Evolutionary conservation across 30 jellyfish, hydroid and myxozoan genomes (phyloP).

Genomic region (Aurelia sp.): DNA sequence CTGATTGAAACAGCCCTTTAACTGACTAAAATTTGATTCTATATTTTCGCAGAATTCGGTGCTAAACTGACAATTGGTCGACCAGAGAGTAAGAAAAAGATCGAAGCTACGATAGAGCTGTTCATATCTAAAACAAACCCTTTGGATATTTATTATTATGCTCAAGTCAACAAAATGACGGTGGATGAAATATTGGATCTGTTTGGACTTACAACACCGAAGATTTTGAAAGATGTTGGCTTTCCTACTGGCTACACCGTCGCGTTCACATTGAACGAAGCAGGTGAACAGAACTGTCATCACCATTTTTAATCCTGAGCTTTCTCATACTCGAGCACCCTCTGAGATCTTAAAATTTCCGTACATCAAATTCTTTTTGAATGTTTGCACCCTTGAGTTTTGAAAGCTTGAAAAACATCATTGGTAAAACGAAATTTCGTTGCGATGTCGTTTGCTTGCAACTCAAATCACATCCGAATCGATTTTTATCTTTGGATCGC

Average conservation of each 20-base stretch:
- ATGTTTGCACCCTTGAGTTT: too few species aligned
- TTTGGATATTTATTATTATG: constrained; percentile 51
- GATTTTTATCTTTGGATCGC: too few species aligned
- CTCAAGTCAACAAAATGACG: constrained; percentile 52
- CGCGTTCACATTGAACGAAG: constrained; percentile 52
- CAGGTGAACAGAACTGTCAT: constrained; percentile 11
- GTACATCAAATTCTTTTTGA: too few species aligned
- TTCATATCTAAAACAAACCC: constrained; percentile 41
- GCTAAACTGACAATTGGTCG: constrained; percentile 74
- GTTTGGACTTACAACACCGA: constrained; percentile 60
- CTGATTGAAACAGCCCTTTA: too few species aligned
- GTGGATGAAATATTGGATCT: constrained; percentile 40
- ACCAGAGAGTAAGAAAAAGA: constrained; percentile 72
- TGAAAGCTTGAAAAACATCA: too few species aligned
- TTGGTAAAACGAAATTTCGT: too few species aligned
- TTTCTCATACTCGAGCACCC: too few species aligned
- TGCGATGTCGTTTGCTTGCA: too few species aligned
- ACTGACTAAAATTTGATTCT: too few species aligned
- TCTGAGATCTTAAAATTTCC: too few species aligned
- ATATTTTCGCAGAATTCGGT: constrained; percentile 24
- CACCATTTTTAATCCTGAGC: too few species aligned
- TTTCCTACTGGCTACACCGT: constrained; percentile 77
- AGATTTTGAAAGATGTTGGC: constrained; percentile 64
- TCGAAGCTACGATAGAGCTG: constrained; percentile 39
- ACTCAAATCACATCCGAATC: too few species aligned